These are phyloP conservation scores for Mormyrops attenuatus DNA, from an alignment of 2,797 vertebrate genomes.

Conservation along the genomic window DNA sequence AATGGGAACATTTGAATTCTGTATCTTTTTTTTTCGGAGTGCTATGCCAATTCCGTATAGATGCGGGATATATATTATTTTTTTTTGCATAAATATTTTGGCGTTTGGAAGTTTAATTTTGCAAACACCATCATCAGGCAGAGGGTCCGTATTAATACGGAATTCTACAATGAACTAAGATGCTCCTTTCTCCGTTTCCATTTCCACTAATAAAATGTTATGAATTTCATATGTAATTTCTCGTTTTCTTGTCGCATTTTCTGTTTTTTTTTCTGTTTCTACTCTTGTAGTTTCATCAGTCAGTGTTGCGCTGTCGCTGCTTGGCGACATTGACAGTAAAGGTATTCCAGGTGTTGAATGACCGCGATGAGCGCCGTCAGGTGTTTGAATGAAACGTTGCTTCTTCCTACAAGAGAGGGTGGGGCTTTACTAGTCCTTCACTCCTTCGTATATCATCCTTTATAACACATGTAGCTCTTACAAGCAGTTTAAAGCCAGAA, in stretches of 20 bases:
- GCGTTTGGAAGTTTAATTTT: neutral
- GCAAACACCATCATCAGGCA: neutral
- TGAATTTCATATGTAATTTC: neutral
- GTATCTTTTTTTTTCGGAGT: neutral
- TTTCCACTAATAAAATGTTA: neutral
- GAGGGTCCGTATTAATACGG: neutral
- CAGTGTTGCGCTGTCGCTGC: neutral
- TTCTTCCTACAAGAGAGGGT: neutral
- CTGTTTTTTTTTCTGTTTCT: neutral
- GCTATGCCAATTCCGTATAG: neutral
- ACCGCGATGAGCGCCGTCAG: neutral
- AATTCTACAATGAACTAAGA: neutral
- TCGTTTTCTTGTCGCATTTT: neutral
- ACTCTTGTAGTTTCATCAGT: neutral
- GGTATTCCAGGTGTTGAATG: neutral
- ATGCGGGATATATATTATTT: neutral
- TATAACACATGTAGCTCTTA: neutral
- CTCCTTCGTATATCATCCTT: neutral
- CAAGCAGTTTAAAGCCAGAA: neutral
- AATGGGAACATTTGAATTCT: neutral
- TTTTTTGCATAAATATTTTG: neutral
- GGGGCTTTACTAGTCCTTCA: neutral
- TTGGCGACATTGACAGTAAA: neutral
- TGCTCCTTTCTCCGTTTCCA: neutral
- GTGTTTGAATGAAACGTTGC: neutral